phyloP scores from a whole-genome alignment of 2,888 invertebrate species.

The Amaurobius ferox region DNA sequence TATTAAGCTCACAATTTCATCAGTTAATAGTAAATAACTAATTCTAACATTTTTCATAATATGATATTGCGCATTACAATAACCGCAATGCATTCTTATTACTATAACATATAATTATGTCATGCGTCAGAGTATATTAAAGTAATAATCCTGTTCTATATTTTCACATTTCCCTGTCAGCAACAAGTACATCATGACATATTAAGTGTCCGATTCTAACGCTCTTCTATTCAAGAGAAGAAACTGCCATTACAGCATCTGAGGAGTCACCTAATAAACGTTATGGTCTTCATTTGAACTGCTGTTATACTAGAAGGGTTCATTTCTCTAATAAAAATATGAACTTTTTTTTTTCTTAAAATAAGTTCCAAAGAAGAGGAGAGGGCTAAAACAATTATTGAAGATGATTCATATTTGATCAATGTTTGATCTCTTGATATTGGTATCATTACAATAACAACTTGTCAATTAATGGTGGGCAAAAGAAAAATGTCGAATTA shows the following conservation, averaged over 20 bases:
- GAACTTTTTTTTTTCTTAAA: slow-evolving; percentile 41
- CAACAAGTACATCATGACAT: slow-evolving; percentile 20
- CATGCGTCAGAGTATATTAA: too few relatives aligned
- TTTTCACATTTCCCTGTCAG: background rate
- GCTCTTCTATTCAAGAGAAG: slow-evolving; percentile 41
- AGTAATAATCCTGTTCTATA: background rate
- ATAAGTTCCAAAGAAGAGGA: slow-evolving; percentile 15
- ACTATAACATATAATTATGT: too few relatives aligned
- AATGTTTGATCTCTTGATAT: too few relatives aligned
- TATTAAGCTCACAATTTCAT: too few relatives aligned
- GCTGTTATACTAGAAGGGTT: slow-evolving; percentile 27
- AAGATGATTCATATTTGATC: too few relatives aligned
- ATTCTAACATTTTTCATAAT: too few relatives aligned
- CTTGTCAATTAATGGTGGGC: too few relatives aligned
- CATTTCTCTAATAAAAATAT: slow-evolving; percentile 67
- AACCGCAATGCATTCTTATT: too few relatives aligned
- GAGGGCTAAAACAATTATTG: slow-evolving; percentile 29
- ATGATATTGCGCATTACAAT: too few relatives aligned
- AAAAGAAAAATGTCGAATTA: too few relatives aligned
- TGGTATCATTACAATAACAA: too few relatives aligned
- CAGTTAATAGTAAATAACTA: too few relatives aligned
- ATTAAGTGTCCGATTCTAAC: slow-evolving; percentile 59
- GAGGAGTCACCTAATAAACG: slow-evolving; percentile 63
- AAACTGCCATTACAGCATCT: slow-evolving; percentile 34
- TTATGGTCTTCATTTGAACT: slow-evolving; percentile 69